Evolutionary conservation across 1,140 invertebrate genomes (phyloP).

Genomic region (Drosophila tropicalis): DNA sequence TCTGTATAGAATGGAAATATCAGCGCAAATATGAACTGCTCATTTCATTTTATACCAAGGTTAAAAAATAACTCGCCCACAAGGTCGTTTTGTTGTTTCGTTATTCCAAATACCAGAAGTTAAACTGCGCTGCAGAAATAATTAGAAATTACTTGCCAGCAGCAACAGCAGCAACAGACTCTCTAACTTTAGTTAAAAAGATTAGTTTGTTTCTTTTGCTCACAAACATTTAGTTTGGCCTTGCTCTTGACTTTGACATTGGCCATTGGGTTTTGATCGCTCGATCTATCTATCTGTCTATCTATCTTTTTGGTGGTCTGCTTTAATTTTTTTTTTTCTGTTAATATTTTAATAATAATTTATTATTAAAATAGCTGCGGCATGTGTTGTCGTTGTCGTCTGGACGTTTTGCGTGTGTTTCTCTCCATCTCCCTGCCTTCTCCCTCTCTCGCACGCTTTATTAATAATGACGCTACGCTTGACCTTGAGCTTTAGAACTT

Average conservation of each 20-base stretch:
- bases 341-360: slow-evolving; percentile 60
- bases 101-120: slow-evolving; percentile 33
- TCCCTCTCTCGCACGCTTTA: slow-evolving; percentile 29
- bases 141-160: slow-evolving; percentile 31
- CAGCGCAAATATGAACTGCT: slow-evolving; percentile 31
- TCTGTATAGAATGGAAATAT: slow-evolving; percentile 39
- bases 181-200: no score
- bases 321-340: neutral
- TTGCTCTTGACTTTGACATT: slow-evolving; percentile 73
- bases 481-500: slow-evolving; percentile 77
- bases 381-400: slow-evolving; percentile 41
- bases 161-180: no score
- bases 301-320: neutral
- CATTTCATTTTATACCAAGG: slow-evolving; percentile 72
- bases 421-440: neutral
- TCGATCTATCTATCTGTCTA: neutral
- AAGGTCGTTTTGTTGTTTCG: slow-evolving; percentile 59
- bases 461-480: slow-evolving; percentile 78
- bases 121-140: slow-evolving; percentile 54
- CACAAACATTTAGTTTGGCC: slow-evolving; percentile 34
- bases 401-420: neutral
- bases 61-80: slow-evolving; percentile 78
- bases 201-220: no score
- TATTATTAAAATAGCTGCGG: slow-evolving; percentile 75
- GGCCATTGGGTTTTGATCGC: neutral